Evolutionary conservation across 1,140 invertebrate genomes (phyloP).

Genomic region (Pemphigus obesinymphae): DNA sequence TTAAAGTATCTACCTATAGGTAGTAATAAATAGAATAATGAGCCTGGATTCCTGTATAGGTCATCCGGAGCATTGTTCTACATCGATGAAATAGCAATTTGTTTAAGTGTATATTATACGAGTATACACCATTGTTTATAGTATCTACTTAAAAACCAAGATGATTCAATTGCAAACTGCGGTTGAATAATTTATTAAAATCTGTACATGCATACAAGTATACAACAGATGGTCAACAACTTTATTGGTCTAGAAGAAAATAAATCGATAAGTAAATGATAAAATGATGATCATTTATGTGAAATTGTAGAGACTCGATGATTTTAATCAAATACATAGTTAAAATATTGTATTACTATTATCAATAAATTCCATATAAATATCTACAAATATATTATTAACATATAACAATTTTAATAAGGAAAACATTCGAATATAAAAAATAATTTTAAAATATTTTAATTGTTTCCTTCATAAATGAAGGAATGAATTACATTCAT

Average conservation of each 20-base stretch:
- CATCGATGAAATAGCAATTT: slow-evolving; percentile 31
- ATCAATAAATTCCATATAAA: too few species aligned
- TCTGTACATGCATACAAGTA: not conserved
- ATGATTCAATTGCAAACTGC: not conserved
- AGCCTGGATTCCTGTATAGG: not conserved
- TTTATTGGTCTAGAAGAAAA: not conserved
- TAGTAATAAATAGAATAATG: not conserved
- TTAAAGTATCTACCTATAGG: too few species aligned
- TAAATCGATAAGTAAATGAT: not conserved
- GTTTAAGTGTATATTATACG: not conserved
- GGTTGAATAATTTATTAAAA: not conserved
- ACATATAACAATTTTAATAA: too few species aligned
- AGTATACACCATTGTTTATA: not conserved
- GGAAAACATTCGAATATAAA: too few species aligned
- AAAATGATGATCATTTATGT: not conserved
- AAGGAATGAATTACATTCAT: too few species aligned
- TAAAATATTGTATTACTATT: not conserved
- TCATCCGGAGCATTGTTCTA: not conserved
- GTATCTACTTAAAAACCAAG: not conserved
- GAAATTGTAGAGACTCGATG: not conserved
- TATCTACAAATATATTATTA: too few species aligned
- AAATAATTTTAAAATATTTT: too few species aligned
- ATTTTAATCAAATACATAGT: not conserved
- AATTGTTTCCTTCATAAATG: too few species aligned
- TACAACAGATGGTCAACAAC: too few species aligned